Conservation (phyloP, 2,797 vertebrate genomes). For the Staurois parvus region DNA sequence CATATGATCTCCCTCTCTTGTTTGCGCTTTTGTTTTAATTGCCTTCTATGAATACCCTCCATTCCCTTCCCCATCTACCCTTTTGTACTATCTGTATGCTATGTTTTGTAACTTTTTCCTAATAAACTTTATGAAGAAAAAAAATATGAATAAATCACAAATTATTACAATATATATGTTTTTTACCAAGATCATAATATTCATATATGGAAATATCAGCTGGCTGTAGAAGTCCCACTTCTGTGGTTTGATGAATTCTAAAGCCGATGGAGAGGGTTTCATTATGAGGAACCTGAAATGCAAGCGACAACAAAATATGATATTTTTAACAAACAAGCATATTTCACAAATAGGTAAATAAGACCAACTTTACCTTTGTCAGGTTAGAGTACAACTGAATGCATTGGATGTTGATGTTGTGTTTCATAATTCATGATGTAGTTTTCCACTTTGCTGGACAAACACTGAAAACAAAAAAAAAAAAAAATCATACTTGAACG, state of each 20-base stretch:
- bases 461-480: background rate
- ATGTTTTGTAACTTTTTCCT: too few relatives aligned
- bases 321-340: background rate
- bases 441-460: slow-evolving; percentile 13
- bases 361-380: background rate
- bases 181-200: slow-evolving; percentile 45
- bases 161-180: too few relatives aligned
- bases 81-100: too few relatives aligned
- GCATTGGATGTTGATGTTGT: background rate
- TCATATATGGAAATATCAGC: slow-evolving; percentile 48
- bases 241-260: background rate
- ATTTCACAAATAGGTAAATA: background rate
- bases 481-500: background rate
- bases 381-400: slow-evolving; percentile 34
- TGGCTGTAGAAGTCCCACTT: slow-evolving; percentile 42
- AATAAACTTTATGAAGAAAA: too few relatives aligned
- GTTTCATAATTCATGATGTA: slow-evolving; percentile 41
- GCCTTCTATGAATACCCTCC: too few relatives aligned
- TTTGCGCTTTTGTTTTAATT: too few relatives aligned
- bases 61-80: too few relatives aligned
- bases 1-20: too few relatives aligned
- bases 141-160: too few relatives aligned
- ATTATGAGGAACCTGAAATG: slow-evolving; percentile 27
- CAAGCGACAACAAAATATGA: background rate
- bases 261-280: slow-evolving; percentile 23